Evolutionary conservation across 2,888 invertebrate genomes (phyloP), one percentile per base, ranked within the genome.

Genomic region (Zaprionus bogoriensis): DNA sequence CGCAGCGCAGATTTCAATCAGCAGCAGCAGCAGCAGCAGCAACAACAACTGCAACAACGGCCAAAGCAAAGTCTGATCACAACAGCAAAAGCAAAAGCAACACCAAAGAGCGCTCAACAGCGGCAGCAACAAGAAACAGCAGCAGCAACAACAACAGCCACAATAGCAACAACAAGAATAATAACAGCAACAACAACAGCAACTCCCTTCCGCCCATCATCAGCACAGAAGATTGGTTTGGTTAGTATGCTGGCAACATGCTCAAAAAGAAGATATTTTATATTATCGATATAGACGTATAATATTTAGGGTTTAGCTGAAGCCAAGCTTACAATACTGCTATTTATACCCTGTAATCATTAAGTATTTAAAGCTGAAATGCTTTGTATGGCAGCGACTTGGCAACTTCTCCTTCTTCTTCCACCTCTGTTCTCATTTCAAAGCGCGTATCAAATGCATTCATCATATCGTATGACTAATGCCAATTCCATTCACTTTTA

Each of bases 201-300:
- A 60, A 50, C 20, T 86, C 87, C 2, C 27, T 81, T 41, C 78
- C 76, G 39, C 59, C 62, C 42, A 64, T 77, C 51, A 75, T 78
- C 50, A 76, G 62, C 12, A 59, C 83, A 14, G 89, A 88, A 54
- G 89, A 88, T 72, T 89, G 89, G 89, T 80, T 88, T 53, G 88
- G 88, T 88, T 89, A 88, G 88, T 88, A 88, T 58, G 22, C n/a
- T 14, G 9, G 5, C 14, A 10, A 36, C 6, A 3, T 36, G 7
- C 7, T 17, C 7, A 9, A 1, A 3, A 32, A 12, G 32, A 32
- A 6, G 2, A 3, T n/a, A n/a, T n/a, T n/a, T n/a, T n/a, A n/a
- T n/a, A n/a, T n/a, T n/a, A n/a, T n/a, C n/a, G n/a, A n/a, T n/a
- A n/a, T n/a, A n/a, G n/a, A n/a, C n/a, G n/a, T n/a, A n/a, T n/a